Conservation (phyloP, 2,113 vertebrate genomes). For the Herpetotheres cachinnans region DNA sequence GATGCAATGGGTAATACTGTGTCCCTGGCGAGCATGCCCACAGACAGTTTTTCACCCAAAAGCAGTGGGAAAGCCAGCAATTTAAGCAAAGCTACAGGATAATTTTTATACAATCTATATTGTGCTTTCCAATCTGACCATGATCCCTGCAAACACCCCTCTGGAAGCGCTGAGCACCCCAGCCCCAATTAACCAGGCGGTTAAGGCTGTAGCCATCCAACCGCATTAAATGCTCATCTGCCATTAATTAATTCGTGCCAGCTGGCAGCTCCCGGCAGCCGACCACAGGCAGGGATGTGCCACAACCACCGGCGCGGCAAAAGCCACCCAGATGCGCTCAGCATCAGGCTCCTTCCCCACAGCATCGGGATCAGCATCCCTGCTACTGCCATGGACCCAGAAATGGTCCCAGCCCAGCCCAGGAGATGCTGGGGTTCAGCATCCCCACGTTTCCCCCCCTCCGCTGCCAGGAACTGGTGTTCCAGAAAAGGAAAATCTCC, state of each 20-base stretch:
- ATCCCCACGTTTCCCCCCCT: fast-evolving
- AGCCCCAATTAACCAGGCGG: not conserved
- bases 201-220: not conserved
- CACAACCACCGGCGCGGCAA: fast-evolving
- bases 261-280: not conserved
- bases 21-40: not conserved
- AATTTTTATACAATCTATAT: fast-evolving
- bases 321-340: fast-evolving
- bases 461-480: not conserved
- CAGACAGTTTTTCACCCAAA: not conserved
- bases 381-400: fast-evolving
- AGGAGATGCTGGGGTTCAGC: not conserved
- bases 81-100: not conserved
- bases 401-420: not conserved
- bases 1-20: fast-evolving
- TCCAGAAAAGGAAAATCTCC: not conserved
- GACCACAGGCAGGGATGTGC: not conserved
- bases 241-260: not conserved
- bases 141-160: not conserved
- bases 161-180: not conserved
- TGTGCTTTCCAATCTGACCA: fast-evolving
- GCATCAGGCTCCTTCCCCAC: not conserved
- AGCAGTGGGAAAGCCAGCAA: not conserved
- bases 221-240: not conserved
- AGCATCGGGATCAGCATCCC: not conserved